Percentiles rank a stretch among this genome's conserved stretches.
These are phyloP conservation scores for Ahaetulla prasina DNA, from an alignment of 2,113 vertebrate species.

Conservation along the genomic window DNA sequence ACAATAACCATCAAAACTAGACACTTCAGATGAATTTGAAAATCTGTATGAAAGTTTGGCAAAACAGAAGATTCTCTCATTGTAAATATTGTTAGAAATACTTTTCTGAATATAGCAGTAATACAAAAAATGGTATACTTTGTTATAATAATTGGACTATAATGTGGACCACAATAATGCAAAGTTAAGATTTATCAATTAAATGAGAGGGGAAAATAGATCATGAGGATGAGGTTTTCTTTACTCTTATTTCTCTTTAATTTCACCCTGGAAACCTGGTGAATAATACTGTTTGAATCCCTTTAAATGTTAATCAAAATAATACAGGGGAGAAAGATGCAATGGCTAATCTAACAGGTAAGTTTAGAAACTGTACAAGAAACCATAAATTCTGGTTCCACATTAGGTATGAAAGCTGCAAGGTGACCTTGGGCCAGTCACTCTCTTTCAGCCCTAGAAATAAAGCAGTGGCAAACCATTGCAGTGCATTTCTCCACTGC, in stretches of 20 bases:
- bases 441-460: not conserved
- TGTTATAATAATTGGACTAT: not conserved
- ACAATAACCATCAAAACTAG: not conserved
- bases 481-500: not conserved
- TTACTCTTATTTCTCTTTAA: not conserved
- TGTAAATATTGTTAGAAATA: not conserved
- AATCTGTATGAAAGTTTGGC: not conserved
- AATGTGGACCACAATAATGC: not conserved
- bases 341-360: not conserved
- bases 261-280: not conserved
- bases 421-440: not conserved
- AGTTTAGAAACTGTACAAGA: not conserved
- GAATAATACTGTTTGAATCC: not conserved
- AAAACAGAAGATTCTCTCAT: not conserved
- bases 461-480: not conserved
- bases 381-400: not conserved
- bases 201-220: not conserved
- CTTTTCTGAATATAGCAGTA: not conserved
- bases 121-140: not conserved
- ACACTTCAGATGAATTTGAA: not conserved
- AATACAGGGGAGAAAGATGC: not conserved
- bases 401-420: not conserved
- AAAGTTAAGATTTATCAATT: not conserved
- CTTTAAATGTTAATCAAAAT: not conserved
- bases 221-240: not conserved